Evolutionary conservation across 1,140 invertebrate genomes (phyloP), one percentile per base, ranked within the genome.

Genomic region (Anagrus nilaparvatae): DNA sequence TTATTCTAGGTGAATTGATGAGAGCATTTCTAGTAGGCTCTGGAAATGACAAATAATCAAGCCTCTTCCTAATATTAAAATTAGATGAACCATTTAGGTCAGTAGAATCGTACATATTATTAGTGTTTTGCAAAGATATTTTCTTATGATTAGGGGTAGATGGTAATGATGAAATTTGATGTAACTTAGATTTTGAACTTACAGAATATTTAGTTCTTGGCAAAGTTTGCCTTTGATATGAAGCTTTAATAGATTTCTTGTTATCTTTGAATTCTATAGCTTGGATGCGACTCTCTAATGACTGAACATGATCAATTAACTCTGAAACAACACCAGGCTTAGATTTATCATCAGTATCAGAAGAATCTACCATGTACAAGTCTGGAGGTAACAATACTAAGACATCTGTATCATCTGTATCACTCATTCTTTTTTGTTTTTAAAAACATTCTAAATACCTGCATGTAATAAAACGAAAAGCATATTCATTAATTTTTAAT

Each of bases 361-460:
- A 72, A 28, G 63, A 69, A 10, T 56, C 59, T 23, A 78, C 67
- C 24, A 73, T 48, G 55, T 81, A 84, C 48, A 82, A 77, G 61
- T 84, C 76, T 8, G 84, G 83, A 37, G 82, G 82, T 59, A 86
- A 82, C 43, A 82, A 62, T 46, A 87, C 59, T 43, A 87, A 67
- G 50, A 83, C 73, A 63, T 87, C 83, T 4, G 84, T 87, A 61
- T 86, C 82, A 72, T 85, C 83, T 42, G 82, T 79, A 58, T 85
- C 82, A 75, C 82, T 85, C 83, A 86, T 86, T n/a, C n/a, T n/a
- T n/a, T n/a, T n/a, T n/a, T n/a, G n/a, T n/a, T n/a, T n/a, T n/a
- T n/a, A n/a, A n/a, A n/a, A n/a, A n/a, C n/a, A n/a, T n/a, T n/a
- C n/a, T n/a, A n/a, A n/a, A n/a, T n/a, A n/a, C n/a, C n/a, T n/a